Conservation (phyloP, 2,888 invertebrate genomes). For the Allophyes oxyacanthae region DNA sequence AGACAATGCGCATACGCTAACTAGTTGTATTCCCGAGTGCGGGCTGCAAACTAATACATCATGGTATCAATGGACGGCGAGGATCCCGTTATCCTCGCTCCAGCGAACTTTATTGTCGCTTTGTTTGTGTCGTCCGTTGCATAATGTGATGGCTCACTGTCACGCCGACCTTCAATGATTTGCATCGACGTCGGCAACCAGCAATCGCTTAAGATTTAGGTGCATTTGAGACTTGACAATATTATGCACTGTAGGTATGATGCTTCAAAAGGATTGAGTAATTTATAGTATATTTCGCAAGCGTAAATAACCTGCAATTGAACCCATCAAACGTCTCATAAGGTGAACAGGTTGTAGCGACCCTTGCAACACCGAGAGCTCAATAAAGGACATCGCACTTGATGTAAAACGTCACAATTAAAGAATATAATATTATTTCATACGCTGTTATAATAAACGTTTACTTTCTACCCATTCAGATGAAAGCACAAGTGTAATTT, state of each 20-base stretch:
- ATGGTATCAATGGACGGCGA: conserved; percentile 27
- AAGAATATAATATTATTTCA: too few species aligned
- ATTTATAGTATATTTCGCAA: background rate
- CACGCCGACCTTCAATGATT: conserved; percentile 38
- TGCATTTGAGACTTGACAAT: background rate
- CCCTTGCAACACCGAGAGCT: background rate
- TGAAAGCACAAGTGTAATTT: conserved; percentile 27
- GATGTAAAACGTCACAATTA: background rate
- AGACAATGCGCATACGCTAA: conserved; percentile 1
- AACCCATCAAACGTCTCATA: background rate
- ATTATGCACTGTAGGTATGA: too few species aligned
- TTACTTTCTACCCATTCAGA: conserved; percentile 6
- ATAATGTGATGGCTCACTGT: conserved; percentile 35
- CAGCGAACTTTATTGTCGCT: conserved; percentile 55
- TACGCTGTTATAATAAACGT: conserved; percentile 1
- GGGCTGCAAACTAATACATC: conserved; percentile 38
- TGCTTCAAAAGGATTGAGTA: background rate
- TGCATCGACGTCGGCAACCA: conserved; percentile 6
- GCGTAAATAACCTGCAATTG: background rate
- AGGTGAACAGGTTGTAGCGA: background rate
- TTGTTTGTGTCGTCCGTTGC: conserved; percentile 45
- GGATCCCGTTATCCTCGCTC: conserved; percentile 56
- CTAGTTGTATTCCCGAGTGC: conserved; percentile 24
- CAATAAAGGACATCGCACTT: conserved; percentile 1
- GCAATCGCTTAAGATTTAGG: conserved; percentile 5